These are phyloP conservation scores for Augochlorella aurata DNA, from an alignment of 2,888 invertebrate genomes.

Conservation along the genomic window DNA sequence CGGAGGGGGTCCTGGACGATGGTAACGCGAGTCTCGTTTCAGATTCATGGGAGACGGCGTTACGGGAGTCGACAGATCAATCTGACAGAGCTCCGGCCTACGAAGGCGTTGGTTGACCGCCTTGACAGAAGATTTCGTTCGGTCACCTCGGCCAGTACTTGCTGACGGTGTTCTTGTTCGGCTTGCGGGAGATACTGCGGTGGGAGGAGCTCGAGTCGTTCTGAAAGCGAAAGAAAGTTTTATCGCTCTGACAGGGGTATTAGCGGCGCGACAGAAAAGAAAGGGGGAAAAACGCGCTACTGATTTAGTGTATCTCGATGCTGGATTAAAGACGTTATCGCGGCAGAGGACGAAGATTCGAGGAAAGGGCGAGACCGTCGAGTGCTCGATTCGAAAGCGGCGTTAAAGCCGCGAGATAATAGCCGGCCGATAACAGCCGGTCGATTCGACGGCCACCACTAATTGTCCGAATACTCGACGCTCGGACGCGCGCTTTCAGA, in stretches of 20 bases:
- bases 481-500: not conserved
- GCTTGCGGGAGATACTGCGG: not conserved
- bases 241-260: not conserved
- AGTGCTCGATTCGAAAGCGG: not conserved
- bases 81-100: not conserved
- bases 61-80: not conserved
- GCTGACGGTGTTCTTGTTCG: slow-evolving; percentile 4
- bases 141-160: slow-evolving; percentile 22
- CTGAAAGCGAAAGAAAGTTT: not conserved
- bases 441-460: not conserved
- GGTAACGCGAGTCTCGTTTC: not conserved
- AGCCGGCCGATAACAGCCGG: slow-evolving; percentile 5
- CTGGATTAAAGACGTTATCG: not conserved
- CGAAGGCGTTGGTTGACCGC: not conserved
- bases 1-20: not conserved
- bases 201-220: not conserved
- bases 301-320: slow-evolving; percentile 1
- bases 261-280: not conserved
- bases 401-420: not conserved
- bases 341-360: not conserved
- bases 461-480: not conserved
- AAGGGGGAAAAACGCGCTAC: not conserved
- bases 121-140: slow-evolving; percentile 15
- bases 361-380: not conserved
- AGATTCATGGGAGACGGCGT: not conserved